Base-by-base conservation (phyloP, 1,140 invertebrate species). In the Ceratina calcarata region DNA sequence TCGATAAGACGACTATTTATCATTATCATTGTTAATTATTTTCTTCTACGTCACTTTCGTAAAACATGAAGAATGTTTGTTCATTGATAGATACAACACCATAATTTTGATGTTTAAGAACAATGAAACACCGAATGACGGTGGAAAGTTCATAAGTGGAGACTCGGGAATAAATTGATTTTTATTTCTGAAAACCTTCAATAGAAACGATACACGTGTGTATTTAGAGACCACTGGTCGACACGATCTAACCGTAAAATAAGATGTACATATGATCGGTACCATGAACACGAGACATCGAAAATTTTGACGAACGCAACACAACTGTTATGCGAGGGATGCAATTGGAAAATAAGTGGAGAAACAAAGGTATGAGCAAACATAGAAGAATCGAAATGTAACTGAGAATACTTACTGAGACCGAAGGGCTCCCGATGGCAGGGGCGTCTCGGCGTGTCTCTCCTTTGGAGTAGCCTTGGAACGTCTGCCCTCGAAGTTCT, bases 401-500 rank as follows among this genome's bases (percentile, higher is more conserved):
- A 58, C 32, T 27, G 51, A 58, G 60, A 76, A 58, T 15, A 93
- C 92, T 93, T 89, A 93, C 92, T 85, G 85, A 92, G 89, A 93
- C 88, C 89, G 88, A 92, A 91, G 87, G 89, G 90, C 91, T 93
- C 92, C 89, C 88, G 90, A 89, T 92, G 89, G 89, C 93, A 91
- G 91, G 91, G 89, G 92, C 89, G 92, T 92, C 92, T 92, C 91
- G 89, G 91, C 90, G 88, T 93, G 91, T 92, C 93, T 92, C 91
- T 93, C 88, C 90, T 91, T 93, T 88, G 92, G 92, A 91, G 93
- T 94, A 86, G 92, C 91, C 91, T 92, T 91, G 82, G 82, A 91
- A 92, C 92, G 92, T 93, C 92, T 94, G 91, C 93, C 93, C 91
- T 93, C 92, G 92, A 90, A 93, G 93, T 94, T 91, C 91, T 93